These are phyloP conservation scores for Tetragonisca angustula DNA, from an alignment of 2,888 invertebrate species.

Conservation along the genomic window DNA sequence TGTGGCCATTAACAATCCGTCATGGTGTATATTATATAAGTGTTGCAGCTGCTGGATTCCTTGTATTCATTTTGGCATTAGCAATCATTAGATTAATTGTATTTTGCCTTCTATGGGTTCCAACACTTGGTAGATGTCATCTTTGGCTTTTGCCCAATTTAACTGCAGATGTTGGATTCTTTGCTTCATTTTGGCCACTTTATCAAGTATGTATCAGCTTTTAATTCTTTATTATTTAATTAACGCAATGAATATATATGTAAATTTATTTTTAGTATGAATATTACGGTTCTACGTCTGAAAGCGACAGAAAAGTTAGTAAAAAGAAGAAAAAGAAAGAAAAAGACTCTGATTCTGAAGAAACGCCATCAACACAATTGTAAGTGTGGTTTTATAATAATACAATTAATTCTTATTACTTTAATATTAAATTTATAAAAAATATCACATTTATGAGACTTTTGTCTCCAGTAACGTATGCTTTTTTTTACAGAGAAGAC, in stretches of 20 bases:
- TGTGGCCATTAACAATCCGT: constrained; percentile 98
- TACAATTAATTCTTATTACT: not conserved
- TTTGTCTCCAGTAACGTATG: not conserved
- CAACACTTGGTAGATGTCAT: constrained; percentile 95
- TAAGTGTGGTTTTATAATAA: constrained; percentile 33
- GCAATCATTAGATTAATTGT: constrained; percentile 95
- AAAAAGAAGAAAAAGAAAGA: constrained; percentile 91
- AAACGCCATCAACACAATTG: constrained; percentile 73
- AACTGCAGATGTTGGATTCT: constrained; percentile 99
- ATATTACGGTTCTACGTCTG: constrained; percentile 88
- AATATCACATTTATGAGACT: not conserved
- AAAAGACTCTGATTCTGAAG: constrained; percentile 92
- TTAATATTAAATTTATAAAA: not conserved
- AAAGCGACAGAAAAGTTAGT: constrained; percentile 85
- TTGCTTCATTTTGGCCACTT: constrained; percentile 99
- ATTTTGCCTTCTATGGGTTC: constrained; percentile 95
- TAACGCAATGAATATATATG: not conserved
- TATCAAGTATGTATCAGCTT: constrained; percentile 88
- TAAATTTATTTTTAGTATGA: constrained; percentile 87
- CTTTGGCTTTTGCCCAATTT: constrained; percentile 99
- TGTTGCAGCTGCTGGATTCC: constrained; percentile 96
- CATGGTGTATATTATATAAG: constrained; percentile 98
- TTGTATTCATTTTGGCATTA: constrained; percentile 96
- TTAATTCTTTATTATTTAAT: not conserved
- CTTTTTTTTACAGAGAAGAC: constrained; percentile 63